A percentile compares a stretch with the other conserved stretches of the same genome.
Conservation (phyloP, 2,888 invertebrate genomes). For the Eulithis prunata region DNA sequence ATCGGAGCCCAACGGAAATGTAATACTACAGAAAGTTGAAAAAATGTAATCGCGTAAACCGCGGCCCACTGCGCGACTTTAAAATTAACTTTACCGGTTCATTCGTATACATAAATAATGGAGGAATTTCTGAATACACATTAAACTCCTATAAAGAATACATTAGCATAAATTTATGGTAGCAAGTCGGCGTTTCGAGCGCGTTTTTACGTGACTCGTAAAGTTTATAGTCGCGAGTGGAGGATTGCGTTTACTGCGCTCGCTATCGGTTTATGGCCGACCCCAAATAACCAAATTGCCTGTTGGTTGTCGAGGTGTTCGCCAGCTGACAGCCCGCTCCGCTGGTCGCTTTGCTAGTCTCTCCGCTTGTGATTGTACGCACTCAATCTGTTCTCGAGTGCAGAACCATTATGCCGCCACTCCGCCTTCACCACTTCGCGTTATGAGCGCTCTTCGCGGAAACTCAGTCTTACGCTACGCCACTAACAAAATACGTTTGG, state of each 20-base stretch:
- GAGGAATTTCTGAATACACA: conserved; percentile 84
- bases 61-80: conserved; percentile 77
- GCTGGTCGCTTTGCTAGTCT: conserved; percentile 33
- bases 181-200: conserved; percentile 82
- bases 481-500: conserved; percentile 64
- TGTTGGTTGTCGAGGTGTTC: conserved; percentile 65
- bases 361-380: conserved; percentile 34
- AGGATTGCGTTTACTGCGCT: conserved; percentile 83
- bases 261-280: conserved; percentile 82
- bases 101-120: conserved; percentile 84
- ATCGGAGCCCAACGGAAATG: conserved; percentile 60
- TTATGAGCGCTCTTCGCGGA: conserved; percentile 59
- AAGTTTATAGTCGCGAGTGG: conserved; percentile 84
- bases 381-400: conserved; percentile 53
- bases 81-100: conserved; percentile 84
- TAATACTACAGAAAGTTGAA: conserved; percentile 56
- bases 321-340: conserved; percentile 30
- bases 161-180: conserved; percentile 85
- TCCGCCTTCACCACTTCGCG: conserved; percentile 49
- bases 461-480: conserved; percentile 51
- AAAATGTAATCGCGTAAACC: conserved; percentile 75
- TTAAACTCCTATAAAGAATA: conserved; percentile 85
- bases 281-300: conserved; percentile 83
- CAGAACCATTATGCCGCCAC: conserved; percentile 57
- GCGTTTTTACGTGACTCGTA: conserved; percentile 85